phyloP scores from a whole-genome alignment of 2,888 invertebrate genomes.

The Acrocyrtus sp. region DNA sequence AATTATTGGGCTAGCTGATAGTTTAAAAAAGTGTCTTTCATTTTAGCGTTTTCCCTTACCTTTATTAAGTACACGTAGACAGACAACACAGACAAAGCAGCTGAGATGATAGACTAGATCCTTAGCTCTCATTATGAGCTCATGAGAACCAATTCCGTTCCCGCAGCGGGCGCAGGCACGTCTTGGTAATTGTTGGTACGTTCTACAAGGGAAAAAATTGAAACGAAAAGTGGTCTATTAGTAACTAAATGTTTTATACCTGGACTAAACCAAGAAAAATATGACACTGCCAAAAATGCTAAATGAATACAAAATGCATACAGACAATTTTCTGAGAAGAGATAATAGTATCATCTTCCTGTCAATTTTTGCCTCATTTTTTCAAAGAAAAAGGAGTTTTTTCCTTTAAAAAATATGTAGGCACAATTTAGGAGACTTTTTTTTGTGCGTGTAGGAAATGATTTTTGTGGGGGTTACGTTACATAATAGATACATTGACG shows the following conservation, averaged over 20 bases:
- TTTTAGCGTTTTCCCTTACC: constrained; percentile 54
- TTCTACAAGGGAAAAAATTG: constrained; percentile 73
- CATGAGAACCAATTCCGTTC: constrained; percentile 84
- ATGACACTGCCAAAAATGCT: constrained; percentile 17
- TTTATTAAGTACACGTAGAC: constrained; percentile 82
- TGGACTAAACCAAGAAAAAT: background rate
- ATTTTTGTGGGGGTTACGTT: constrained; percentile 8
- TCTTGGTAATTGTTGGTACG: constrained; percentile 78
- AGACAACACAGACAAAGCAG: constrained; percentile 89
- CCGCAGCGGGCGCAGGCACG: constrained; percentile 84
- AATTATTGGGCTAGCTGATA: too few species aligned
- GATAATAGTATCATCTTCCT: constrained; percentile 17
- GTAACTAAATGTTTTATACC: background rate
- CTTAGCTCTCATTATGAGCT: constrained; percentile 89
- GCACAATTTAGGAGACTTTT: background rate
- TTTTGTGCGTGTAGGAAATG: too few species aligned
- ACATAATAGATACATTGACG: constrained; percentile 7
- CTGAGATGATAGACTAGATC: constrained; percentile 89
- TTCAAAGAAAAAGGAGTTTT: background rate
- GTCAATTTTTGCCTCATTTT: constrained; percentile 17
- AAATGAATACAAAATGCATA: too few species aligned
- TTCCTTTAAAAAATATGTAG: background rate
- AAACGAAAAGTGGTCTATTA: constrained; percentile 12
- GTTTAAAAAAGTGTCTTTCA: too few species aligned
- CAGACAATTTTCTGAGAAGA: constrained; percentile 17